phyloP scores from a whole-genome alignment of 1,140 invertebrate species.

The Drosophila nigromelanica region DNA sequence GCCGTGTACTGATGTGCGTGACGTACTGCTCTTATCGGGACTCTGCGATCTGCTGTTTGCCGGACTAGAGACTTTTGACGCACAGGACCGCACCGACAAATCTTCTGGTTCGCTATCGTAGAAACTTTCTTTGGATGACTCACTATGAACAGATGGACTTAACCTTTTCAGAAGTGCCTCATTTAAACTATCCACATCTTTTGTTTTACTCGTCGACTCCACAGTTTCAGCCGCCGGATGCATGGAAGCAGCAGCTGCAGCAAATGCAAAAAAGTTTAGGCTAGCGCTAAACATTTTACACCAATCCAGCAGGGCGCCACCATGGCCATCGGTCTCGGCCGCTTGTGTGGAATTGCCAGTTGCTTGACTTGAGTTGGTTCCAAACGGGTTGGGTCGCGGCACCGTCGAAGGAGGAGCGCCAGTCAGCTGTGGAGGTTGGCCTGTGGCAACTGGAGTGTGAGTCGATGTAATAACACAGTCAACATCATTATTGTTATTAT shows the following conservation, averaged over 20 bases:
- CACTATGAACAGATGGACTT: constrained; percentile 75
- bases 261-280: constrained; percentile 73
- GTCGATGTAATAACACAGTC: constrained; percentile 68
- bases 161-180: constrained; percentile 81
- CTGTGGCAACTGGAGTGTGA: constrained; percentile 63
- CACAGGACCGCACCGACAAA: constrained; percentile 74
- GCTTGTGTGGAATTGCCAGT: constrained; percentile 50
- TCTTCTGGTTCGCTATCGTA: constrained; percentile 80
- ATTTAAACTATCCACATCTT: constrained; percentile 85
- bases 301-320: constrained; percentile 87
- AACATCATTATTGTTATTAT: constrained; percentile 70
- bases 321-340: constrained; percentile 76
- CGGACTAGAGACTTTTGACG: constrained; percentile 65
- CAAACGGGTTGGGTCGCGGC: constrained; percentile 46
- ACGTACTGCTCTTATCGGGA: constrained; percentile 62
- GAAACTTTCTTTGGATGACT: constrained; percentile 75
- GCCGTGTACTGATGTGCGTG: constrained; percentile 47
- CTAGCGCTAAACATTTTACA: constrained; percentile 88
- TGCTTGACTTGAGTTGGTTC: constrained; percentile 31
- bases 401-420: constrained; percentile 22
- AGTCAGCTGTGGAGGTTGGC: constrained; percentile 11
- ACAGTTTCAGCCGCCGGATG: constrained; percentile 40
- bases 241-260: constrained; percentile 70
- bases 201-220: constrained; percentile 33
- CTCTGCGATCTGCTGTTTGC: constrained; percentile 71